phyloP scores from a whole-genome alignment of 2,888 invertebrate genomes.

The Kryphioiulus occultus region DNA sequence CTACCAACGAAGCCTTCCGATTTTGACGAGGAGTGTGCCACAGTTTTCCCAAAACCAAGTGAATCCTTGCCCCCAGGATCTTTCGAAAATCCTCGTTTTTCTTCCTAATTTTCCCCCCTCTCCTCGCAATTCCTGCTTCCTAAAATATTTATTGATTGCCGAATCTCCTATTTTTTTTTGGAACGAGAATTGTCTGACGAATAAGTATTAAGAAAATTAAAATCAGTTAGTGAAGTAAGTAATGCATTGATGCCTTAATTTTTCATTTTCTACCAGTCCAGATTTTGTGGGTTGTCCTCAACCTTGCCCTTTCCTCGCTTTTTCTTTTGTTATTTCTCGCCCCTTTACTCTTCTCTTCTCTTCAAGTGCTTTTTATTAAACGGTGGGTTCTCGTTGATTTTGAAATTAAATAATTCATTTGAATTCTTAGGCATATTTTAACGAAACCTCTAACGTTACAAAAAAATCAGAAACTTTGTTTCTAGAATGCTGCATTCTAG shows the following conservation, averaged over 20 bases:
- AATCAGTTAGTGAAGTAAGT: background rate
- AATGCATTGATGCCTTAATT: background rate
- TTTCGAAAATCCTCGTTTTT: background rate
- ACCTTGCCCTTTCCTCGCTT: background rate
- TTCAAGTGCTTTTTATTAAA: background rate
- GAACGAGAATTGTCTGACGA: background rate
- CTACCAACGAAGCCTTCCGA: conserved; percentile 35
- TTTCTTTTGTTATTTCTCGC: background rate
- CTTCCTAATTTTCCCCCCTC: background rate
- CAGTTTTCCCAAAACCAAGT: background rate
- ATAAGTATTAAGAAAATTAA: background rate
- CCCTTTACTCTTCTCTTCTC: background rate
- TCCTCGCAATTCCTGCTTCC: background rate
- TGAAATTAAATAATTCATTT: background rate
- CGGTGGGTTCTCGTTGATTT: background rate
- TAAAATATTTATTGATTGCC: background rate
- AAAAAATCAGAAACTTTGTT: no score
- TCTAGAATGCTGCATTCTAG: no score
- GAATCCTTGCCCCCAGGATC: background rate
- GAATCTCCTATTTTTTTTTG: background rate
- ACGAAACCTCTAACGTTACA: no score
- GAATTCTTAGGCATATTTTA: background rate
- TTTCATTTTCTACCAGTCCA: background rate
- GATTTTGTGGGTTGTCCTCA: no score
- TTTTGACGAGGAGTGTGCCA: background rate